Conservation (phyloP, 2,797 vertebrate species). For the Esox lucius region DNA sequence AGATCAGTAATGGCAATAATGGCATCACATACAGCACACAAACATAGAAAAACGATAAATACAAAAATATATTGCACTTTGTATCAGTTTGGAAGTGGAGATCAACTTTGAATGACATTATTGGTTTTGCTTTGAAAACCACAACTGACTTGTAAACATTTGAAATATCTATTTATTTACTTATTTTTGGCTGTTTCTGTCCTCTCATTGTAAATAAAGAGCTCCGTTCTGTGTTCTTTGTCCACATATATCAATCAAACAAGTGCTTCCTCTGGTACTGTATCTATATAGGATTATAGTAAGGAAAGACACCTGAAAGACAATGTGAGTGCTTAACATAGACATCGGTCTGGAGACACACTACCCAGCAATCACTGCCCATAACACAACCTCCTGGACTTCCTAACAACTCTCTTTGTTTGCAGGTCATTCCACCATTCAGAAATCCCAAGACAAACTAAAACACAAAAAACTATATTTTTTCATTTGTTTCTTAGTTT, state of each 20-base stretch:
- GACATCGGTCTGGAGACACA: not conserved
- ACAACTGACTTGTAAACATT: slow-evolving; percentile 65
- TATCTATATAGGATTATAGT: not conserved
- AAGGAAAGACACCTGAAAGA: not conserved
- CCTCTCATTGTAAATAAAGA: too few species aligned
- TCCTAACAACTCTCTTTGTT: too few species aligned
- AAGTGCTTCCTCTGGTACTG: not conserved
- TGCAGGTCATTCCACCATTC: not conserved
- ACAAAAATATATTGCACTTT: slow-evolving; percentile 74
- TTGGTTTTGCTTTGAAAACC: slow-evolving; percentile 14
- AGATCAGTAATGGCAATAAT: slow-evolving; percentile 48
- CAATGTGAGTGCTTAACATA: not conserved
- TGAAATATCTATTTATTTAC: not conserved
- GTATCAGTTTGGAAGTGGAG: slow-evolving; percentile 60
- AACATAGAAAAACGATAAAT: slow-evolving; percentile 62
- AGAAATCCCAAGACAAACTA: not conserved
- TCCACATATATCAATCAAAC: not conserved
- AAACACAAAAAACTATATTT: not conserved
- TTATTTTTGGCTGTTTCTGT: not conserved
- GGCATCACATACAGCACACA: slow-evolving; percentile 52
- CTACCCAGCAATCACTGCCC: too few species aligned
- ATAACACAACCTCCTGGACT: too few species aligned
- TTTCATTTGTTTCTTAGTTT: not conserved
- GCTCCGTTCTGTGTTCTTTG: not conserved
- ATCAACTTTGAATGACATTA: slow-evolving; percentile 59